These are phyloP conservation scores for Rapana venosa DNA, from an alignment of 2,888 invertebrate species.

Conservation along the genomic window DNA sequence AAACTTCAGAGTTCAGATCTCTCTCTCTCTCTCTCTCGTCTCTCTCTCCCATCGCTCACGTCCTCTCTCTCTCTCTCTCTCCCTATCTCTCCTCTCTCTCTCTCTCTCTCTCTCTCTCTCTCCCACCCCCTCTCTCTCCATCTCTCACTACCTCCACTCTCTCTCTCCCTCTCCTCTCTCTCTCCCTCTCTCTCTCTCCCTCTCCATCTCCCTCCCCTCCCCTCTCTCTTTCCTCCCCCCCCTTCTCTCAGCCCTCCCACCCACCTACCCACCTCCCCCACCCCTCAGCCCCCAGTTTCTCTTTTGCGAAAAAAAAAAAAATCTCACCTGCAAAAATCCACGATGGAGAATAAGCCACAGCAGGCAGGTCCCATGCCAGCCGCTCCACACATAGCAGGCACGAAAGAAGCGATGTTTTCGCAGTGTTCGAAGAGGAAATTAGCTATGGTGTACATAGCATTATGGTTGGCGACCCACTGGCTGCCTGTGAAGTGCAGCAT, in stretches of 20 bases:
- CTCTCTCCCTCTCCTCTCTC: not conserved
- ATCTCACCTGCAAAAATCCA: conserved; percentile 28
- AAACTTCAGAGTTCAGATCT: too few species aligned
- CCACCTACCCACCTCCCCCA: too few species aligned
- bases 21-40: too few species aligned
- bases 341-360: not conserved
- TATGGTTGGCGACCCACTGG: not conserved
- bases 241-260: too few species aligned
- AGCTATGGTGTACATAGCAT: not conserved
- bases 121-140: not conserved
- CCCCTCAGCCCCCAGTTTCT: not conserved
- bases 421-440: not conserved
- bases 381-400: not conserved
- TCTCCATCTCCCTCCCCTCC: not conserved
- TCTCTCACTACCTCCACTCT: not conserved
- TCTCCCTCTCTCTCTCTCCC: not conserved
- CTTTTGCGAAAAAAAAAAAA: not conserved
- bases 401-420: conserved; percentile 4
- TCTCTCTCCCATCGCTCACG: too few species aligned
- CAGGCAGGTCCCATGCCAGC: not conserved
- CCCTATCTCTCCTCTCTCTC: not conserved
- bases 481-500: not conserved
- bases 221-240: too few species aligned
- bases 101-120: not conserved
- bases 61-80: not conserved